These are phyloP conservation scores for Entomyzon cyanotis DNA, from an alignment of 2,113 vertebrate genomes.

Conservation along the genomic window DNA sequence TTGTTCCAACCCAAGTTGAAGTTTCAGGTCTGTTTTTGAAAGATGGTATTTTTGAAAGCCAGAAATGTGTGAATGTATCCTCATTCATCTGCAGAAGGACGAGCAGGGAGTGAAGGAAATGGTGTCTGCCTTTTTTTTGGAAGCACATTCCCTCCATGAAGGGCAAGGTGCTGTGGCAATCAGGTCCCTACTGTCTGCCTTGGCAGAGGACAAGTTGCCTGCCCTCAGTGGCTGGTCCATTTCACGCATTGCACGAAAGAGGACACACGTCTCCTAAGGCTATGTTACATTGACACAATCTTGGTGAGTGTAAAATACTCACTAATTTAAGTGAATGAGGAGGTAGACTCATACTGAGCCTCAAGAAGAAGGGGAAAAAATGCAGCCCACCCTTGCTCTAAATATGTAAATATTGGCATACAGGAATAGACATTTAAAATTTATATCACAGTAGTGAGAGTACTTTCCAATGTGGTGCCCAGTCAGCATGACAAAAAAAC, in stretches of 20 bases:
- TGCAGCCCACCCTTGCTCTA: background rate
- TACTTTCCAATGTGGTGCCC: background rate
- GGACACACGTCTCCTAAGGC: background rate
- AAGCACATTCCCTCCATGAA: background rate
- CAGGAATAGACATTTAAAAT: background rate
- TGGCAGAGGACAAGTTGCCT: background rate
- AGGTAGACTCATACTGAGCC: background rate
- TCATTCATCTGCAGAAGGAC: background rate
- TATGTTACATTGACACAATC: background rate
- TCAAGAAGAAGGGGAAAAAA: background rate
- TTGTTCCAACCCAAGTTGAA: background rate
- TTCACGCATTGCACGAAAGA: background rate
- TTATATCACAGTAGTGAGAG: slow-evolving; percentile 3
- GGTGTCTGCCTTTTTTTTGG: background rate
- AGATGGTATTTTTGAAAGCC: background rate
- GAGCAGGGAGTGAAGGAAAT: background rate
- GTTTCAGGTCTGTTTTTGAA: background rate
- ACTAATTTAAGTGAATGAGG: background rate
- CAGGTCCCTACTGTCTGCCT: rapidly evolving
- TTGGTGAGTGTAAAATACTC: background rate
- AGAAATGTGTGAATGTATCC: background rate
- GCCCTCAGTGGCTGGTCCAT: rapidly evolving
- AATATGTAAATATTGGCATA: background rate
- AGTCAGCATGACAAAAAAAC: slow-evolving; percentile 12
- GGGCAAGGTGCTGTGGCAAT: background rate